A percentile compares a stretch with the other conserved stretches of the same genome.
These are phyloP conservation scores for Bellardia pandia DNA, from an alignment of 2,888 invertebrate genomes.

Conservation along the genomic window DNA sequence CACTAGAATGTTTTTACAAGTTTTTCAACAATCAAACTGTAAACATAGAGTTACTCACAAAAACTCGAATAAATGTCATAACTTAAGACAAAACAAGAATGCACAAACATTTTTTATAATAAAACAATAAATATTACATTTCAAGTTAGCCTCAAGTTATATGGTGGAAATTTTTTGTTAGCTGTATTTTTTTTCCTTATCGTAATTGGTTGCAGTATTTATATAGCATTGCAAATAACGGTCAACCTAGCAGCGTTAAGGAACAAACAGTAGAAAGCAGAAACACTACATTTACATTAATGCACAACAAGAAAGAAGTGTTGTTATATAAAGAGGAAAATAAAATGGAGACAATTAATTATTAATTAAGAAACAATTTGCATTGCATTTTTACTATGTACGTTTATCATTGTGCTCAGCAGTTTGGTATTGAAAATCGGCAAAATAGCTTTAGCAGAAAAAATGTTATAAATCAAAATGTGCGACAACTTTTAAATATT, in stretches of 20 bases:
- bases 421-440: no score
- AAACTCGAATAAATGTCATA: conserved; percentile 19
- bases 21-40: neutral
- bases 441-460: no score
- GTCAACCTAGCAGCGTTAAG: neutral
- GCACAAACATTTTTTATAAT: neutral
- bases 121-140: conserved; percentile 18
- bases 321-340: no score
- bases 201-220: neutral
- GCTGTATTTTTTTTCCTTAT: neutral
- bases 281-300: neutral
- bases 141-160: conserved; percentile 5
- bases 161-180: neutral
- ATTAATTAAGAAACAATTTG: no score
- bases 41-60: conserved; percentile 15
- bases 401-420: no score
- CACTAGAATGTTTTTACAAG: neutral
- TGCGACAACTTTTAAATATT: no score
- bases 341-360: no score
- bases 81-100: neutral
- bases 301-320: no score
- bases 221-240: neutral
- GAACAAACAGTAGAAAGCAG: neutral
- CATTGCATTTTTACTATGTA: no score
- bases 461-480: no score